Base-by-base conservation (phyloP, 1,140 invertebrate species). In the Pararge aegeria region DNA sequence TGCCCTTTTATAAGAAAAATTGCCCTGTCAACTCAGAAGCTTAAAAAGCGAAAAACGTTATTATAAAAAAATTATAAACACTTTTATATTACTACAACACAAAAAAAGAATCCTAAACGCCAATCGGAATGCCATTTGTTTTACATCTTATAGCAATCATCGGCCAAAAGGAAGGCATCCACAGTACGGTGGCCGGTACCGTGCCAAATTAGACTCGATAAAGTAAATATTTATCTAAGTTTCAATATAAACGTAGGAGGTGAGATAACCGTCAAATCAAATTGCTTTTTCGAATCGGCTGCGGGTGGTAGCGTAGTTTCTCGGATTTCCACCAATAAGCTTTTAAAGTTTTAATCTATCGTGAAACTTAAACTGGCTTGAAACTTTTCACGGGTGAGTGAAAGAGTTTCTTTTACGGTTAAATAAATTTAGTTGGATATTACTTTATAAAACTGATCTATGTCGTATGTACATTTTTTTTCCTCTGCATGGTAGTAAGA, bases 181-280 rank as follows among this genome's bases (percentile, higher is more conserved):
- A 51, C 50, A 55, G 68, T 68, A 71, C 79, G 75, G 75, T 76
- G 69, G 80, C 73, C 72, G 65, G 73, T 76, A 68, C 67, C 75
- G 80, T 83, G 85, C 85, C 83, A 88, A 88, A 86, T 88, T 86
- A 88, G 81, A 83, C 78, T 80, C 77, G 83, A 82, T 85, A 88
- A 83, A 82, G 71, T 82, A 88, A 88, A 88, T 88, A 88, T 88
- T 88, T 88, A 88, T 81, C 70, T 84, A 83, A 86, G 80, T 88
- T 84, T 84, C 83, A 86, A 88, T 84, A 83, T 82, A 88, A 88
- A 88, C 85, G 85, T 84, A 83, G 77, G 83, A 81, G 85, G 81
- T 82, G 85, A 83, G 81, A 86, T 84, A 82, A 80, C 82, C 78
- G 81, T 85, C 85, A 85, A 88, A 78, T 87, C 75, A 78, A 87